Evolutionary conservation across 2,113 vertebrate species (phyloP).

Genomic region (Agelaius tricolor): DNA sequence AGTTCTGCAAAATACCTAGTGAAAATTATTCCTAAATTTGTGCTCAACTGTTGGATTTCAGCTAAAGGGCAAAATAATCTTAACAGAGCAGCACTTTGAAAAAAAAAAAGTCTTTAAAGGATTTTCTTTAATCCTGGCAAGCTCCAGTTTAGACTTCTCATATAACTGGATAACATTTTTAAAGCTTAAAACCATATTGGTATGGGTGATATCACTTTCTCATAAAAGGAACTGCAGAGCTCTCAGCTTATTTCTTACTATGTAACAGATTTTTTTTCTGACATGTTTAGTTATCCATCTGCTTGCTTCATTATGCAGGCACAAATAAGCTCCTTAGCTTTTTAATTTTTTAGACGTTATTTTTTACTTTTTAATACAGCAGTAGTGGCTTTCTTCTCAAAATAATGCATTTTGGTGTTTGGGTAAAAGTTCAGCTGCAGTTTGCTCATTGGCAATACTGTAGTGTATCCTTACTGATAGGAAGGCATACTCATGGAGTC

Average conservation of each 20-base stretch:
- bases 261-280: conserved; percentile 35
- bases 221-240: conserved; percentile 7
- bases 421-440: background rate
- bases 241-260: background rate
- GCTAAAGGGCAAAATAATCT: conserved; percentile 30
- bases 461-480: background rate
- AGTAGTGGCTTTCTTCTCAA: background rate
- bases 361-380: background rate
- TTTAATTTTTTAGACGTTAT: background rate
- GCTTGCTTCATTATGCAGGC: conserved; percentile 30
- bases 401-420: background rate
- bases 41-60: background rate
- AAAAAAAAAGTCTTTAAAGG: background rate
- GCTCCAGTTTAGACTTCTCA: conserved; percentile 21
- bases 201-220: conserved; percentile 2
- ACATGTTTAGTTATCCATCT: conserved; percentile 28
- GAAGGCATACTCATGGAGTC: background rate
- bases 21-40: conserved; percentile 13
- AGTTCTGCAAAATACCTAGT: background rate
- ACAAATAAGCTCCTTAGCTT: conserved; percentile 39
- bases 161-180: conserved; percentile 49
- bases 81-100: background rate
- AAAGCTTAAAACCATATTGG: conserved; percentile 40
- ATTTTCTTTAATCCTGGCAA: conserved; percentile 48
- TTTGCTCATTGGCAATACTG: background rate